phyloP scores from a whole-genome alignment of 2,888 invertebrate species.

The Spodoptera littoralis region DNA sequence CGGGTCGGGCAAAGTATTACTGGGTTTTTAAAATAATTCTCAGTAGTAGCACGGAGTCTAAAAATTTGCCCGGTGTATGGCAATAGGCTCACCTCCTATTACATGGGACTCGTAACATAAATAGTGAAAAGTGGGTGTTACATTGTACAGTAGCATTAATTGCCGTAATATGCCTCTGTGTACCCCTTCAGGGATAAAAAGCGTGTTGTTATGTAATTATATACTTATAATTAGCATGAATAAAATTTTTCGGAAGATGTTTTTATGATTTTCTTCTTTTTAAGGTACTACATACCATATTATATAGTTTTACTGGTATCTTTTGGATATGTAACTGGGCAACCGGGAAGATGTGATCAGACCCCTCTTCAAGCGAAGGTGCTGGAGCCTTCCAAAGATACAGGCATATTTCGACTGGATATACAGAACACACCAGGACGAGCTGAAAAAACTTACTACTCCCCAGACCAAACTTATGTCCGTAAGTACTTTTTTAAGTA shows the following conservation, averaged over 20 bases:
- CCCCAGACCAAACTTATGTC: slow-evolving; percentile 80
- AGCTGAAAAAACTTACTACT: slow-evolving; percentile 62
- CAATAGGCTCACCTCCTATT: no score
- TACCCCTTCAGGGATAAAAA: no score
- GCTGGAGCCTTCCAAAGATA: slow-evolving; percentile 68
- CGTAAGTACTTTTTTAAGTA: slow-evolving; percentile 66
- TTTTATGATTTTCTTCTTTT: slow-evolving; percentile 38
- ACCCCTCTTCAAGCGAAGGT: slow-evolving; percentile 70
- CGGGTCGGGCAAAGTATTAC: no score
- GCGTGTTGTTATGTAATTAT: no score
- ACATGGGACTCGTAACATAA: no score
- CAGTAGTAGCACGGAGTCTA: no score
- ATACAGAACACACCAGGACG: slow-evolving; percentile 66
- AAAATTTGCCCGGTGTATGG: no score
- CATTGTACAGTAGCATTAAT: no score
- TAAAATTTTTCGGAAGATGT: background rate
- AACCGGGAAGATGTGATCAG: slow-evolving; percentile 76
- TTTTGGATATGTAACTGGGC: slow-evolving; percentile 44
- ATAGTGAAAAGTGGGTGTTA: no score
- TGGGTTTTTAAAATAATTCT: no score
- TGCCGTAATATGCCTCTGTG: no score
- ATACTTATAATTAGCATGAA: no score
- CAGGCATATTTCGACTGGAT: slow-evolving; percentile 68
- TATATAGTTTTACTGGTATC: slow-evolving; percentile 54
- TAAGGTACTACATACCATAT: slow-evolving; percentile 60